Evolutionary conservation across 2,888 invertebrate species (phyloP).

Genomic region (Microctonus hyperodae): DNA sequence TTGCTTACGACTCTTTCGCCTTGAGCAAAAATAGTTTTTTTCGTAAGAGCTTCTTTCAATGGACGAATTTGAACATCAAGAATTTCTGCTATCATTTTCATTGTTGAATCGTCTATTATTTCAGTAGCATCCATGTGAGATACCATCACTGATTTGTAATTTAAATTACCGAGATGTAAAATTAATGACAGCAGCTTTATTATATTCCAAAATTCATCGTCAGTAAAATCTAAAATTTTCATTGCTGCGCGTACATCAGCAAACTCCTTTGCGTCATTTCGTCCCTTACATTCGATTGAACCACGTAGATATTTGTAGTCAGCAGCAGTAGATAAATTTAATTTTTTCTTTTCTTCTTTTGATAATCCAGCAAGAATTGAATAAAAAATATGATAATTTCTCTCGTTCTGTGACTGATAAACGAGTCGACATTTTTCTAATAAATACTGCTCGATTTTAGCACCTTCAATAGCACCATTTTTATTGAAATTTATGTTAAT

Average conservation of each 20-base stretch:
- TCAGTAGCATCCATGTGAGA: constrained; percentile 97
- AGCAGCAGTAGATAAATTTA: constrained; percentile 87
- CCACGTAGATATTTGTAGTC: constrained; percentile 94
- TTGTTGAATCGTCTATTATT: constrained; percentile 90
- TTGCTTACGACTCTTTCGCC: constrained; percentile 94
- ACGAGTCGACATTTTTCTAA: constrained; percentile 98
- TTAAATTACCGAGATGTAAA: constrained; percentile 95
- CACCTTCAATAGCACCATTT: constrained; percentile 96
- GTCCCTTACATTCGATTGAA: constrained; percentile 91
- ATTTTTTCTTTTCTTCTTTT: constrained; percentile 86
- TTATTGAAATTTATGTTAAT: constrained; percentile 98
- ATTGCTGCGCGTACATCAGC: constrained; percentile 97
- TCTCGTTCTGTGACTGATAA: constrained; percentile 92
- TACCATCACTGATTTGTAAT: constrained; percentile 90
- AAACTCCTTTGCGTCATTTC: constrained; percentile 96
- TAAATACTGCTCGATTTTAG: constrained; percentile 98
- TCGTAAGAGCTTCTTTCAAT: constrained; percentile 90
- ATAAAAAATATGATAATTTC: constrained; percentile 98
- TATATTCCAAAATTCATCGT: constrained; percentile 97
- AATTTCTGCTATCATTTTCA: constrained; percentile 85
- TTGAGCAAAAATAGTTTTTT: constrained; percentile 93
- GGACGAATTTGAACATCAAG: constrained; percentile 86
- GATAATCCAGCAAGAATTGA: constrained; percentile 94
- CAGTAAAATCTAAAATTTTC: constrained; percentile 95
- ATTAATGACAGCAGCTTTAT: constrained; percentile 91